A percentile compares a stretch with the other conserved stretches of the same genome.
Evolutionary conservation across 2,888 invertebrate genomes (phyloP).

Genomic region (Noctua fimbriata): DNA sequence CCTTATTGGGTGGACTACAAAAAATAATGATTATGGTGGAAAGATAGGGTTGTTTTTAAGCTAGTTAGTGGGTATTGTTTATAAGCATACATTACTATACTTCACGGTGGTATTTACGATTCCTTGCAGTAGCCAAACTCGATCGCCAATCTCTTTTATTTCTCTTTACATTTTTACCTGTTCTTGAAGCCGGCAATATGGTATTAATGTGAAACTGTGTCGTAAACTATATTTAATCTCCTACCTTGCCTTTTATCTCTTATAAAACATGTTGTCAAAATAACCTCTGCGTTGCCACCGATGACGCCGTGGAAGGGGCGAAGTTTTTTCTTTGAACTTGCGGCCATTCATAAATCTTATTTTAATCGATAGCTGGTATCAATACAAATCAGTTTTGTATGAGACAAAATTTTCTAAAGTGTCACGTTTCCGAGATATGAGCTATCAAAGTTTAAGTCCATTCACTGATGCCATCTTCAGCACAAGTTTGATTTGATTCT

Average conservation of each 20-base stretch:
- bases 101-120: conserved; percentile 4
- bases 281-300: neutral
- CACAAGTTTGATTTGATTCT: too few relatives aligned
- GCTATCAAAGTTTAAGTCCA: too few relatives aligned
- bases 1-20: conserved; percentile 59
- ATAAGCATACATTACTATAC: conserved; percentile 5
- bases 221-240: neutral
- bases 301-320: neutral
- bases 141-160: conserved; percentile 20
- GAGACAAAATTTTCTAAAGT: too few relatives aligned
- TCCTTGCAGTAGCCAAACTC: conserved; percentile 12
- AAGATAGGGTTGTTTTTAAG: conserved; percentile 51
- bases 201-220: neutral
- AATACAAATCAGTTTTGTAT: too few relatives aligned
- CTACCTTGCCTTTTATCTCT: neutral
- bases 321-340: too few relatives aligned
- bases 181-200: neutral
- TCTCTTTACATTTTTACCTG: neutral
- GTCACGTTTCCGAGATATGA: too few relatives aligned
- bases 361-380: too few relatives aligned
- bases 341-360: too few relatives aligned
- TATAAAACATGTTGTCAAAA: neutral
- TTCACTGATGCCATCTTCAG: too few relatives aligned
- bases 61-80: conserved; percentile 46
- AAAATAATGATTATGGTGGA: conserved; percentile 53